Evolutionary conservation across 2,888 invertebrate genomes (phyloP).

Genomic region (Phorcus lineatus): DNA sequence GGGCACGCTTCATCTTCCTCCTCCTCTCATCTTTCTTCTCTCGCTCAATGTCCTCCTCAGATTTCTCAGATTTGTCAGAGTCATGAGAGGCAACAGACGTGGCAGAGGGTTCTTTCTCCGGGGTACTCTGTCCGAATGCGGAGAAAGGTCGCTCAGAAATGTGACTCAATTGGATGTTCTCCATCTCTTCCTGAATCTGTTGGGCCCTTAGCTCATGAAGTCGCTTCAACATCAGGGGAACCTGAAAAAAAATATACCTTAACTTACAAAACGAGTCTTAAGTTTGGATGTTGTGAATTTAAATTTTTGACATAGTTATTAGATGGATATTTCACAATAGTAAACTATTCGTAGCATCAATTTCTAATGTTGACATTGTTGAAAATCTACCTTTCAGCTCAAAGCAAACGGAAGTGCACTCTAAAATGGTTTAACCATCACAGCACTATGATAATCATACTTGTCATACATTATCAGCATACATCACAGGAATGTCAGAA

Average conservation of each 20-base stretch:
- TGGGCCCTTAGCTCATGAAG: constrained; percentile 85
- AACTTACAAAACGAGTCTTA: too few species aligned
- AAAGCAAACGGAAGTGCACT: too few species aligned
- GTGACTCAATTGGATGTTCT: not conserved
- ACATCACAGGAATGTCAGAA: not conserved
- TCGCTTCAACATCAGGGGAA: constrained; percentile 90
- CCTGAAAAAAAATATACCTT: constrained; percentile 51
- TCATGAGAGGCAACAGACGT: not conserved
- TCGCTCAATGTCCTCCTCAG: not conserved
- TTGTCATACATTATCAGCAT: too few species aligned
- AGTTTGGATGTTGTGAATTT: too few species aligned
- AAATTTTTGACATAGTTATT: too few species aligned
- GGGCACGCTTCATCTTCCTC: constrained; percentile 20
- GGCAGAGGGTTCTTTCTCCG: not conserved
- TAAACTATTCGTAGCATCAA: too few species aligned
- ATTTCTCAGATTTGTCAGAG: not conserved
- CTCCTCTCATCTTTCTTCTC: not conserved
- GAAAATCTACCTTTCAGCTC: too few species aligned
- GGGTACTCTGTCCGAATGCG: constrained; percentile 42
- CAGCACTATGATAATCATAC: not conserved
- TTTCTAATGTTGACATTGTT: too few species aligned
- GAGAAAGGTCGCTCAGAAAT: constrained; percentile 40
- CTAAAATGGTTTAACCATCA: too few species aligned
- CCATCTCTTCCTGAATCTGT: constrained; percentile 57
- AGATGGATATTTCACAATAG: too few species aligned